phyloP scores from a whole-genome alignment of 2,113 vertebrate genomes.

The Lophura nycthemera region DNA sequence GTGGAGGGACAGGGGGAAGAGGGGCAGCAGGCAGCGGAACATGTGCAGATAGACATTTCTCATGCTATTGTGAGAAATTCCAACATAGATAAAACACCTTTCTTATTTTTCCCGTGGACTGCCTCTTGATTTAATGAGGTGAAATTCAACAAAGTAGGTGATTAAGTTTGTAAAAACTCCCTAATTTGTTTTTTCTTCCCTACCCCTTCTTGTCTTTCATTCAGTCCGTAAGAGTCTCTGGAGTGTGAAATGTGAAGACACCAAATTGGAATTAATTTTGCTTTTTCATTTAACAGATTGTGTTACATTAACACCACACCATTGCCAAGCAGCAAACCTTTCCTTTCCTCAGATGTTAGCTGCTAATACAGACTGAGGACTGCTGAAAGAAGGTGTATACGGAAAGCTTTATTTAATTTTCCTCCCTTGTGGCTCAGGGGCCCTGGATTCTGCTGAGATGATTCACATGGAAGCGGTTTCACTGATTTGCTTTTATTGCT shows the following conservation, averaged over 20 bases:
- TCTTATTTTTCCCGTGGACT: not conserved
- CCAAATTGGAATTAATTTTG: conserved; percentile 74
- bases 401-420: conserved; percentile 68
- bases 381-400: conserved; percentile 36
- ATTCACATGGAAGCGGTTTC: conserved; percentile 45
- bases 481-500: conserved; percentile 49
- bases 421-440: conserved; percentile 15
- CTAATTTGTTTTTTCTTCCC: not conserved
- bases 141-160: not conserved
- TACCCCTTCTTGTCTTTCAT: conserved; percentile 49
- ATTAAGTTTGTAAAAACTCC: not conserved
- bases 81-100: not conserved
- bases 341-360: conserved; percentile 64
- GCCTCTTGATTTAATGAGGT: conserved; percentile 17
- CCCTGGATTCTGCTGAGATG: conserved; percentile 41
- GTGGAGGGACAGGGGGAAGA: not conserved
- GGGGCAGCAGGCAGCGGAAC: not conserved
- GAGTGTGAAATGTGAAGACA: conserved; percentile 73
- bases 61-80: not conserved
- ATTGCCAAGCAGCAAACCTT: conserved; percentile 70
- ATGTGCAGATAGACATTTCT: not conserved
- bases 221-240: conserved; percentile 60
- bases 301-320: conserved; percentile 69
- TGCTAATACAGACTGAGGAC: conserved; percentile 56
- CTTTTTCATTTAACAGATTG: conserved; percentile 74